A percentile compares a stretch with the other conserved stretches of the same genome.
These are phyloP conservation scores for Pipa parva DNA, from an alignment of 2,113 vertebrate species.

Conservation along the genomic window DNA sequence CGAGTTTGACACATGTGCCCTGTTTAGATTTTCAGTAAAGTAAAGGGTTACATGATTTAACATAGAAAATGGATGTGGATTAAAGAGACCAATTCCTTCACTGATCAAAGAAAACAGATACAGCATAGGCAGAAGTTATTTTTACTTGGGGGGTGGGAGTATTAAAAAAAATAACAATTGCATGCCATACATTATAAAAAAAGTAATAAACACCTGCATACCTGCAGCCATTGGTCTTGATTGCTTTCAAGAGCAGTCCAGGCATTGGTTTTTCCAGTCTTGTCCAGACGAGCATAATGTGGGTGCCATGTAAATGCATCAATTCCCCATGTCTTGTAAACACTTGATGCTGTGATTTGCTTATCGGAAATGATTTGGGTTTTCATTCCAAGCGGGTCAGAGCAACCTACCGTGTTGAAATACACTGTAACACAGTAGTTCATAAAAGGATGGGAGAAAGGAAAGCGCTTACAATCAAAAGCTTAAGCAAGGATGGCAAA, in stretches of 20 bases:
- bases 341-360: slow-evolving; percentile 85
- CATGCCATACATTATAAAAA: too few species aligned
- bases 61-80: too few species aligned
- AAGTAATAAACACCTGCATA: too few species aligned
- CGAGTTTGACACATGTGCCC: too few species aligned
- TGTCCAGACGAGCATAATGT: slow-evolving; percentile 82
- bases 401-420: slow-evolving; percentile 86
- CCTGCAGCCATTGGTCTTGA: slow-evolving; percentile 88
- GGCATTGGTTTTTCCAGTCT: slow-evolving; percentile 87
- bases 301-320: slow-evolving; percentile 84
- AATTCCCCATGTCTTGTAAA: slow-evolving; percentile 85
- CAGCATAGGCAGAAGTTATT: too few species aligned
- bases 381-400: slow-evolving; percentile 86
- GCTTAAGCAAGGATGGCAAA: neutral
- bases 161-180: too few species aligned
- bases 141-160: too few species aligned
- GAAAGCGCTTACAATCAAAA: slow-evolving; percentile 29
- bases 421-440: slow-evolving; percentile 67
- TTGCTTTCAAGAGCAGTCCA: slow-evolving; percentile 77
- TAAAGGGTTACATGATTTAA: too few species aligned
- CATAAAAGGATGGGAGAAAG: slow-evolving; percentile 49
- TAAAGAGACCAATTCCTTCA: too few species aligned
- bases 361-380: slow-evolving; percentile 71
- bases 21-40: too few species aligned
- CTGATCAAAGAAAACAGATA: too few species aligned